phyloP scores from a whole-genome alignment of 2,113 vertebrate genomes.

The Cricetomys ansorgei region DNA sequence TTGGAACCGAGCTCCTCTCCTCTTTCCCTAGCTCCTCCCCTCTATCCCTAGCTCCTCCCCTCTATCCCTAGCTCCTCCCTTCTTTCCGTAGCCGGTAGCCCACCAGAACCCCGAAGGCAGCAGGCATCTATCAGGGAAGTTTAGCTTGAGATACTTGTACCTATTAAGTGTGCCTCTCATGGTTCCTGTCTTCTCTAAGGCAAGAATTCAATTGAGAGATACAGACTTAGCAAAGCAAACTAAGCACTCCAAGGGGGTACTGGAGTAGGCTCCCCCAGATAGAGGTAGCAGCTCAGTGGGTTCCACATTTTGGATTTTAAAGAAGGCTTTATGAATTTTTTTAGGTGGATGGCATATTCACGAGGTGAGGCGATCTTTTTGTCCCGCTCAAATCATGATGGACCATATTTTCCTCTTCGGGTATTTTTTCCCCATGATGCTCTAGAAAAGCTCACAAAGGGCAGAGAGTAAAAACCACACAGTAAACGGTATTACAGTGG shows the following conservation, averaged over 20 bases:
- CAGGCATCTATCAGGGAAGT: neutral
- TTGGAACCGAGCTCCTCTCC: no score
- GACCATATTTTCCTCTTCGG: neutral
- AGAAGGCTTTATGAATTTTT: neutral
- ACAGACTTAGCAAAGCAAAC: neutral
- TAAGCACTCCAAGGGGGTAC: neutral
- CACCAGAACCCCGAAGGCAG: neutral
- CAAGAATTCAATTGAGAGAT: neutral
- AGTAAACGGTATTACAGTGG: neutral
- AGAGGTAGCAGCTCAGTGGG: neutral
- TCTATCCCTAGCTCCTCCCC: no score
- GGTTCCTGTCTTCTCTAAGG: neutral
- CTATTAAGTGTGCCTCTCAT: neutral
- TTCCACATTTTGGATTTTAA: neutral
- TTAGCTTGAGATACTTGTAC: neutral
- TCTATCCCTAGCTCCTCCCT: no score
- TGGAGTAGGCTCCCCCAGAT: neutral
- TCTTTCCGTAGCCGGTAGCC: neutral
- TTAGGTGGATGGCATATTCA: neutral
- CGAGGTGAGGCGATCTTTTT: neutral
- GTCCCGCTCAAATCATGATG: neutral
- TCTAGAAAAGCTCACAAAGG: neutral
- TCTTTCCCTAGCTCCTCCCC: no score
- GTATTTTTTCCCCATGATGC: neutral
- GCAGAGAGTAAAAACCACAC: neutral